A percentile compares a stretch with the other conserved stretches of the same genome.
These are phyloP conservation scores for Poeciliopsis gracilis DNA, from an alignment of 2,797 vertebrate species.

Conservation along the genomic window DNA sequence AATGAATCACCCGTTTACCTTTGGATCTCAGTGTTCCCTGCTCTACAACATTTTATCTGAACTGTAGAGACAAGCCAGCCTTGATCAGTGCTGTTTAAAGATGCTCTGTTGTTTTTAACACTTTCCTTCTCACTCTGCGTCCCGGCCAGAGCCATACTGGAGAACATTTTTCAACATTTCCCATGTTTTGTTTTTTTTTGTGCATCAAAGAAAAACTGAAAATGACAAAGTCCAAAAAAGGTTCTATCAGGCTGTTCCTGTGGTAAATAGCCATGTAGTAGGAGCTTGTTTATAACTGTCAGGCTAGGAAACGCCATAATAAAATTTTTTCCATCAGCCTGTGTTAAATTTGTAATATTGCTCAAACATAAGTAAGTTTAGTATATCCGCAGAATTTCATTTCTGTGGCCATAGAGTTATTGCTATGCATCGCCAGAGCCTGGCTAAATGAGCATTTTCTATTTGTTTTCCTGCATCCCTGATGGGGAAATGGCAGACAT, in stretches of 20 bases:
- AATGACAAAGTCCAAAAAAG: slow-evolving; percentile 3
- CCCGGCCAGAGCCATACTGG: background rate
- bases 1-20: slow-evolving; percentile 22
- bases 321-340: background rate
- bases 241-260: background rate
- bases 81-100: slow-evolving; percentile 41
- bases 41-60: slow-evolving; percentile 38
- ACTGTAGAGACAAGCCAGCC: slow-evolving; percentile 23
- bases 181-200: background rate
- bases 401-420: background rate
- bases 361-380: background rate
- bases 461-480: background rate
- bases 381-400: background rate
- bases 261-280: background rate
- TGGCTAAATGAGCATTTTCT: background rate
- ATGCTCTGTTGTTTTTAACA: slow-evolving; percentile 31
- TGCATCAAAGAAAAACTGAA: background rate
- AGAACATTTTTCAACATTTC: background rate
- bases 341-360: slow-evolving; percentile 21
- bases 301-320: background rate
- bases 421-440: slow-evolving; percentile 4
- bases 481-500: slow-evolving; percentile 1
- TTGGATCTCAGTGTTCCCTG: slow-evolving; percentile 15
- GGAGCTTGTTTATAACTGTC: background rate
- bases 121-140: slow-evolving; percentile 4